These are phyloP conservation scores for Megastigmus dorsalis DNA, from an alignment of 2,888 invertebrate species.

Conservation along the genomic window DNA sequence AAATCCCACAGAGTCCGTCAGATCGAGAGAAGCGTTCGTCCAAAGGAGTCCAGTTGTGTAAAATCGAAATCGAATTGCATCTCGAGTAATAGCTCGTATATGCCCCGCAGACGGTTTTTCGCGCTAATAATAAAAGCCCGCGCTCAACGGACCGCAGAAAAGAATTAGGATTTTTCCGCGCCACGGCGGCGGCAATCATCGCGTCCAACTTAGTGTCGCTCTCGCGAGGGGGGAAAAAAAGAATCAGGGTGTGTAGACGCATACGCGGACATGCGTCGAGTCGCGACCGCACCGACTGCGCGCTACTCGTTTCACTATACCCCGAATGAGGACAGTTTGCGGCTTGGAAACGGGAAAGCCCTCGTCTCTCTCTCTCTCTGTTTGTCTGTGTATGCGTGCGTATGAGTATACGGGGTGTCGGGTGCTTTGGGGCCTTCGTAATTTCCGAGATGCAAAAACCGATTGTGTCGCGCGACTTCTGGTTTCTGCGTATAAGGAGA, in stretches of 20 bases:
- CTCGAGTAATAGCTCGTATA: no score
- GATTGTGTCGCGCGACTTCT: constrained; percentile 8
- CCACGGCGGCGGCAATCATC: not conserved
- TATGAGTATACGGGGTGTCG: no score
- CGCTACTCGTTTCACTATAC: not conserved
- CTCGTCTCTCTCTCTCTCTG: not conserved
- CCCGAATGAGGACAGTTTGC: constrained; percentile 27
- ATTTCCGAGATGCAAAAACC: constrained; percentile 28
- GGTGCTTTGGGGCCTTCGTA: not conserved
- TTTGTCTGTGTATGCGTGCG: no score
- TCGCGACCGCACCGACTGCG: constrained; percentile 1
- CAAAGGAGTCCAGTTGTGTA: no score
- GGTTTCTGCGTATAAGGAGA: constrained; percentile 11
- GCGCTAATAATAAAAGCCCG: no score
- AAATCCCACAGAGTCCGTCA: no score
- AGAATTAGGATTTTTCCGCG: not conserved
- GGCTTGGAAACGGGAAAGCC: constrained; percentile 23
- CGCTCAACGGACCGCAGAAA: not conserved
- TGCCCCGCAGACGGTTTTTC: no score
- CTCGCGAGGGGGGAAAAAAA: not conserved
- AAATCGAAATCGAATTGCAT: no score
- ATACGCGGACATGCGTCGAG: no score
- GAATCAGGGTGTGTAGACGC: not conserved
- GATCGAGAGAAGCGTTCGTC: no score
- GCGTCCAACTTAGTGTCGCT: no score